These are phyloP conservation scores for Dendroctonus valens DNA, from an alignment of 1,140 invertebrate species.

Conservation along the genomic window DNA sequence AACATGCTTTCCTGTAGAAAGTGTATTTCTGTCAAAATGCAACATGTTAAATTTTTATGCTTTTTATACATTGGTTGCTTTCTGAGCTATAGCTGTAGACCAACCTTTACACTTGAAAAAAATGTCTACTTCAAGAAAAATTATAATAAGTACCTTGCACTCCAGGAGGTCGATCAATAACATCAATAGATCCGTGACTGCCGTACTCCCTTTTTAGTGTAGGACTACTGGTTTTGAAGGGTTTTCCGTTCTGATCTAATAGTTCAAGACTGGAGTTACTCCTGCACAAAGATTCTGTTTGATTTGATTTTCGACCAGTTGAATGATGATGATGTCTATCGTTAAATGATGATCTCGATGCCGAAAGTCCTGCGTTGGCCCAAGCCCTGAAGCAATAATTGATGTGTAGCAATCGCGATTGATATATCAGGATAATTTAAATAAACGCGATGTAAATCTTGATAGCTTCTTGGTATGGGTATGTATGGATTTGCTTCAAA, in stretches of 20 bases:
- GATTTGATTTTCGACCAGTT: constrained; percentile 16
- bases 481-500: too few species aligned
- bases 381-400: constrained; percentile 41
- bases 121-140: not conserved
- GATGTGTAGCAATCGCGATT: too few species aligned
- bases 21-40: too few species aligned
- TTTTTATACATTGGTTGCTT: too few species aligned
- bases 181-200: constrained; percentile 60
- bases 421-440: too few species aligned
- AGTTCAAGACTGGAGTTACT: constrained; percentile 63
- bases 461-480: too few species aligned
- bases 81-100: too few species aligned
- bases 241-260: constrained; percentile 45
- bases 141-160: constrained; percentile 16
- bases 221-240: constrained; percentile 46
- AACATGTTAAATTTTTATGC: too few species aligned
- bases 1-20: too few species aligned
- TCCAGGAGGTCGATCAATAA: constrained; percentile 50
- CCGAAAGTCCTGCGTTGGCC: constrained; percentile 48
- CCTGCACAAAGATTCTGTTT: constrained; percentile 49
- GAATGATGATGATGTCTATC: constrained; percentile 44
- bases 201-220: constrained; percentile 60
- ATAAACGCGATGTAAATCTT: too few species aligned
- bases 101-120: too few species aligned
- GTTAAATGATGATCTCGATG: constrained; percentile 45